Percentiles rank a stretch among this genome's conserved stretches.
Evolutionary conservation across 2,888 invertebrate genomes (phyloP).

Genomic region (Dorcus hopei): DNA sequence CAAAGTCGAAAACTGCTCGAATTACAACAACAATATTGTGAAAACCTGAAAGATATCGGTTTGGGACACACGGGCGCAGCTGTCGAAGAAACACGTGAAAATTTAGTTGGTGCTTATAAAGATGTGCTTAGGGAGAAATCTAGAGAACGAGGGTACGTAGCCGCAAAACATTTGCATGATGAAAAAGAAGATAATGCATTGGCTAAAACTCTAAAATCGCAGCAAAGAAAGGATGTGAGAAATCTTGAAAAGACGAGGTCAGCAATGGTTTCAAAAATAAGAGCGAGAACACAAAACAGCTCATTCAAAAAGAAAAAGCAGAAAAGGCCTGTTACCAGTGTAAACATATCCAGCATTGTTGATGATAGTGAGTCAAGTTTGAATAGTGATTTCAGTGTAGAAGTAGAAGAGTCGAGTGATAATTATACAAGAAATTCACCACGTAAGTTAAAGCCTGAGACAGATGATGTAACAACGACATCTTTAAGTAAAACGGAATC

Average conservation of each 20-base stretch:
- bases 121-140: conserved; percentile 40
- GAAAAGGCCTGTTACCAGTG: conserved; percentile 19
- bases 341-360: conserved; percentile 15
- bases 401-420: neutral
- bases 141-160: conserved; percentile 46
- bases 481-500: neutral
- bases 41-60: conserved; percentile 53
- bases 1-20: conserved; percentile 52
- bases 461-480: neutral
- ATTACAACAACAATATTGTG: conserved; percentile 53
- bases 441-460: neutral
- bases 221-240: conserved; percentile 42
- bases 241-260: conserved; percentile 52
- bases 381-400: neutral
- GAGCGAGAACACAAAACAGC: conserved; percentile 20
- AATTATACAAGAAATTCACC: neutral
- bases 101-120: conserved; percentile 30
- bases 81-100: conserved; percentile 39
- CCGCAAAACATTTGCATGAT: conserved; percentile 42
- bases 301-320: conserved; percentile 25
- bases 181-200: conserved; percentile 31
- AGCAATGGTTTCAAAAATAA: conserved; percentile 42
- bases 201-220: conserved; percentile 32
- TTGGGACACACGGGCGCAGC: conserved; percentile 51
- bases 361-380: conserved; percentile 2